A percentile compares a stretch with the other conserved stretches of the same genome.
Evolutionary conservation across 1,140 invertebrate genomes (phyloP).

Genomic region (Macrobrachium rosenbergii): DNA sequence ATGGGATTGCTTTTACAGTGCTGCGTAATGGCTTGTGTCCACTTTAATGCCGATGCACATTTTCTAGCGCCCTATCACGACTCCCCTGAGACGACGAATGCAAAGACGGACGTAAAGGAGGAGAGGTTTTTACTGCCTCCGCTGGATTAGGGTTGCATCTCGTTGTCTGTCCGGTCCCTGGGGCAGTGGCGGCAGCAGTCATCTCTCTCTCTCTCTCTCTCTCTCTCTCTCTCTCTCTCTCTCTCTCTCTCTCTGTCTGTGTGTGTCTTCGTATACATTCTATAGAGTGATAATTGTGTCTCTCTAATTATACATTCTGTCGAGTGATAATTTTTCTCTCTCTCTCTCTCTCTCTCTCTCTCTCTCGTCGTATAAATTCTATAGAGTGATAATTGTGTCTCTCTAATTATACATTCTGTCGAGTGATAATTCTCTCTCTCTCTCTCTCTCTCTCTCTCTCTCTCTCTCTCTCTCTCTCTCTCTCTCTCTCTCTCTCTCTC

Average conservation of each 20-base stretch:
- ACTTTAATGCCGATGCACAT: conserved; percentile 63
- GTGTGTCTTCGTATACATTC: background rate
- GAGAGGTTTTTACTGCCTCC: conserved; percentile 44
- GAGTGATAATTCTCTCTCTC: background rate
- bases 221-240: conserved; percentile 22
- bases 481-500: conserved; percentile 11
- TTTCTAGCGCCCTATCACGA: conserved; percentile 57
- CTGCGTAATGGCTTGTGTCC: conserved; percentile 59
- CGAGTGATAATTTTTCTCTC: background rate
- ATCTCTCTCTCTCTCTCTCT: conserved; percentile 22
- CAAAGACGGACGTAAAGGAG: conserved; percentile 57
- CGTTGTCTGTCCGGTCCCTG: background rate
- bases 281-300: background rate
- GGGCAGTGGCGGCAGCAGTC: background rate
- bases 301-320: background rate
- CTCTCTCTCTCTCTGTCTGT: conserved; percentile 15
- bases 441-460: conserved; percentile 1
- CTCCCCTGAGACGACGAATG: conserved; percentile 40
- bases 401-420: background rate
- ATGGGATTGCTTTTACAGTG: conserved; percentile 61
- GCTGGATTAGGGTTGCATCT: conserved; percentile 50
- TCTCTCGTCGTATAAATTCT: background rate
- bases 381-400: background rate
- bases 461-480: conserved; percentile 5
- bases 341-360: conserved; percentile 1